phyloP scores from a whole-genome alignment of 1,140 invertebrate genomes.

The Heliconius melpomene region DNA sequence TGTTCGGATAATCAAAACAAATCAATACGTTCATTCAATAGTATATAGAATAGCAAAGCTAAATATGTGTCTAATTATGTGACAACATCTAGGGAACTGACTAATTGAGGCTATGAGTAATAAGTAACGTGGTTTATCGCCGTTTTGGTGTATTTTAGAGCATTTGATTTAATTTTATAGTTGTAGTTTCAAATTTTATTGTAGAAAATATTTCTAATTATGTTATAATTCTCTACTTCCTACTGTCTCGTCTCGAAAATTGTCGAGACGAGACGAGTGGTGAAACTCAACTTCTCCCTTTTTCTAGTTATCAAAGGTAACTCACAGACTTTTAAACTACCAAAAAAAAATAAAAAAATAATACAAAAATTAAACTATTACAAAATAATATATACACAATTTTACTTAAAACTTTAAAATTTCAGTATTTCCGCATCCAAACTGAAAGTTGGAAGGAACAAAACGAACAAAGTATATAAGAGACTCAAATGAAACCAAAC shows the following conservation, averaged over 20 bases:
- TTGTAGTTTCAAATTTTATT: too few species aligned
- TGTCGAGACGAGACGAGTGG: too few species aligned
- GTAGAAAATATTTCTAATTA: too few species aligned
- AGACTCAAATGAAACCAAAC: conserved; percentile 12
- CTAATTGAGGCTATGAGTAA: neutral
- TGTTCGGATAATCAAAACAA: neutral
- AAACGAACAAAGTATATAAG: neutral
- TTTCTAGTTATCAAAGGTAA: too few species aligned
- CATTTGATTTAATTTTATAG: too few species aligned
- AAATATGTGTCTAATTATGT: neutral
- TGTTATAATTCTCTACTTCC: too few species aligned
- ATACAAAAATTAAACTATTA: too few species aligned
- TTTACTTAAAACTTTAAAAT: neutral
- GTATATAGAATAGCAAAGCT: neutral
- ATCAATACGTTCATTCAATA: neutral
- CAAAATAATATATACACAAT: neutral
- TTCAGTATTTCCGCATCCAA: neutral
- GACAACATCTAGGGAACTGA: neutral
- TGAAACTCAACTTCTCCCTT: too few species aligned
- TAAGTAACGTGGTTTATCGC: neutral
- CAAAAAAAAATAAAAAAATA: too few species aligned
- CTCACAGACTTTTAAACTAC: too few species aligned
- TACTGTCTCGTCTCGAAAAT: too few species aligned
- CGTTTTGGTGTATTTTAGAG: too few species aligned
- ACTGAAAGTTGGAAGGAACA: neutral